Evolutionary conservation across 2,113 vertebrate species (phyloP).

Genomic region (Pelobates fuscus): DNA sequence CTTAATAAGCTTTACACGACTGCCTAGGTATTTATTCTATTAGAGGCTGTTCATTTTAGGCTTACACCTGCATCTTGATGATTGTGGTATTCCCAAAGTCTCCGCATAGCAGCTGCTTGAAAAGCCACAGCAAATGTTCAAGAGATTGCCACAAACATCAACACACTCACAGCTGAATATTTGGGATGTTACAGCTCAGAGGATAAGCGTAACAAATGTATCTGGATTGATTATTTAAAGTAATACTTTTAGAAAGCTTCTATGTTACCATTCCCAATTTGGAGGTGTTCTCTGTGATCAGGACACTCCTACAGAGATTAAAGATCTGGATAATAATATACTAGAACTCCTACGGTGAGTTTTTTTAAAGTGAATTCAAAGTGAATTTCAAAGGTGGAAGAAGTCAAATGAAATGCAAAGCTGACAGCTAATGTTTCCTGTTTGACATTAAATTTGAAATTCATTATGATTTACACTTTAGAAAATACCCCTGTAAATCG

Average conservation of each 20-base stretch:
- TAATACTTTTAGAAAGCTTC: conserved; percentile 64
- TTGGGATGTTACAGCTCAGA: conserved; percentile 64
- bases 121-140: conserved; percentile 81
- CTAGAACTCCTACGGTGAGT: too few relatives aligned
- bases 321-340: too few relatives aligned
- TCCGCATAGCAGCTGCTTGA: conserved; percentile 84
- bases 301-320: conserved; percentile 52
- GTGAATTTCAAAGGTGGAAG: too few relatives aligned
- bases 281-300: conserved; percentile 66
- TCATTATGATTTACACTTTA: too few relatives aligned
- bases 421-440: too few relatives aligned
- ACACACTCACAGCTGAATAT: conserved; percentile 74
- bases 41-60: conserved; percentile 90
- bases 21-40: conserved; percentile 85
- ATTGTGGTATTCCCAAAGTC: conserved; percentile 82
- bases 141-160: conserved; percentile 80
- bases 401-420: too few relatives aligned
- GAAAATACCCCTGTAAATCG: too few relatives aligned
- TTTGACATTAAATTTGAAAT: too few relatives aligned
- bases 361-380: too few relatives aligned
- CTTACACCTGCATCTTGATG: conserved; percentile 95
- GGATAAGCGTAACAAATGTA: conserved; percentile 73
- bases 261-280: conserved; percentile 60
- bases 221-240: conserved; percentile 64
- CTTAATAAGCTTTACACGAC: conserved; percentile 84